Percentiles rank a stretch among this genome's conserved stretches.
These are phyloP conservation scores for Drosophila nikananu DNA, from an alignment of 1,140 invertebrate species.

Conservation along the genomic window DNA sequence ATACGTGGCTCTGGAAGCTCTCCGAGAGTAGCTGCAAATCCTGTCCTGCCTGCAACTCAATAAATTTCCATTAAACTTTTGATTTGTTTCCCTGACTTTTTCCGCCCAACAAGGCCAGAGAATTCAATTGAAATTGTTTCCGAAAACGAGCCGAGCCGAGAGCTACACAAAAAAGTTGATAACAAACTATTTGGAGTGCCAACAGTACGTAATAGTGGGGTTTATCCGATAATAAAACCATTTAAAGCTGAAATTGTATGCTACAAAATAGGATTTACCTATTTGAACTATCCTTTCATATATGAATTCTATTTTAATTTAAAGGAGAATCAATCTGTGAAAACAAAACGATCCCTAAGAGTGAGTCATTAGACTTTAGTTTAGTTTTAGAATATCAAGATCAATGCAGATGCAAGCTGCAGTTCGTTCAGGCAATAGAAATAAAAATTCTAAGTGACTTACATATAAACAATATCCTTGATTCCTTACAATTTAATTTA, in stretches of 20 bases:
- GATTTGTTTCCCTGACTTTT: slow-evolving; percentile 80
- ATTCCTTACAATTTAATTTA: not conserved
- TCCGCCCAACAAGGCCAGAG: slow-evolving; percentile 38
- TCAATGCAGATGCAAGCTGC: too few relatives aligned
- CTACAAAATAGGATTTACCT: not conserved
- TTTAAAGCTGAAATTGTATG: not conserved
- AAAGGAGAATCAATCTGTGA: not conserved
- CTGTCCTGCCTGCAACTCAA: slow-evolving; percentile 54
- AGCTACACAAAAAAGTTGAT: slow-evolving; percentile 43
- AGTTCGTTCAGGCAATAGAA: too few relatives aligned
- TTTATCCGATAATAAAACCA: not conserved
- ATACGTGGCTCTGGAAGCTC: not conserved
- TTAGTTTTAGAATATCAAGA: too few relatives aligned
- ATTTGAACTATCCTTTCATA: not conserved
- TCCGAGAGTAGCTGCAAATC: slow-evolving; percentile 2
- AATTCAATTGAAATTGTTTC: slow-evolving; percentile 73
- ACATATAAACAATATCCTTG: not conserved
- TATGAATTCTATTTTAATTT: not conserved
- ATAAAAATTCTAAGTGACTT: not conserved
- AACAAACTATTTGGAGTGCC: slow-evolving; percentile 34
- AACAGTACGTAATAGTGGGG: not conserved
- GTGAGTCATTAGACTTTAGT: too few relatives aligned
- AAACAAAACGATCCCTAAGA: too few relatives aligned
- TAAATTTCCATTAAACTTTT: slow-evolving; percentile 83
- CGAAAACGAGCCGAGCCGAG: slow-evolving; percentile 9